A percentile compares a stretch with the other conserved stretches of the same genome.
Evolutionary conservation across 2,888 invertebrate species (phyloP).

Genomic region (Pinctada fucata): DNA sequence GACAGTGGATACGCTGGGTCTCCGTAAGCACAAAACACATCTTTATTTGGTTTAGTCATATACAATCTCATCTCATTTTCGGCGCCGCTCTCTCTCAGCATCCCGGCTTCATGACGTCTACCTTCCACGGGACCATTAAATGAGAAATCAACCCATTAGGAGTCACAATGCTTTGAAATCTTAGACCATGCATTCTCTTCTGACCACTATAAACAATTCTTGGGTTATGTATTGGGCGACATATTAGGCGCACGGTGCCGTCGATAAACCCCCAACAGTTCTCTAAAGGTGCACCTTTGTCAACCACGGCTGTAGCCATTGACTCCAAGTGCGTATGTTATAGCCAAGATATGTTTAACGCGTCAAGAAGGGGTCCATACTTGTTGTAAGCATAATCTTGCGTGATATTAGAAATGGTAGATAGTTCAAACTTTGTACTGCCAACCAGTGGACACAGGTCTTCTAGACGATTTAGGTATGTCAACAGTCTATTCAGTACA

Average conservation of each 20-base stretch:
- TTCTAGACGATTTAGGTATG: too few species aligned
- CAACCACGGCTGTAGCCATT: too few species aligned
- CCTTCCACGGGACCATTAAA: constrained; percentile 24
- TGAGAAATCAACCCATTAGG: constrained; percentile 9
- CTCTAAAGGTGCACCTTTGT: too few species aligned
- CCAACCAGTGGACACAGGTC: too few species aligned
- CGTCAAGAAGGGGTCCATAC: too few species aligned
- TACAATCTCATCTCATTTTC: neutral
- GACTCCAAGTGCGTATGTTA: too few species aligned
- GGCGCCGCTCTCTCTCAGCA: neutral
- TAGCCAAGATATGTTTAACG: too few species aligned
- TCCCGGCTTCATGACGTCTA: constrained; percentile 9
- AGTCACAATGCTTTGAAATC: constrained; percentile 9
- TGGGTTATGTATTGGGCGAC: constrained; percentile 26
- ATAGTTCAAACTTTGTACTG: too few species aligned
- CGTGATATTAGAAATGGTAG: too few species aligned
- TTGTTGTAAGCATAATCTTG: too few species aligned
- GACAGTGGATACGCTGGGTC: neutral
- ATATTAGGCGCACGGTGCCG: constrained; percentile 8
- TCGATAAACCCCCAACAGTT: neutral
- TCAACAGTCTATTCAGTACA: too few species aligned
- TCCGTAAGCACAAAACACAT: constrained; percentile 1
- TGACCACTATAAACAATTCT: constrained; percentile 30
- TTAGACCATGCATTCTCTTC: constrained; percentile 28
- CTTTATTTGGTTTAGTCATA: constrained; percentile 14